Evolutionary conservation across 2,113 vertebrate species (phyloP), one percentile per base, ranked within the genome.

Genomic region (Proteles cristata): DNA sequence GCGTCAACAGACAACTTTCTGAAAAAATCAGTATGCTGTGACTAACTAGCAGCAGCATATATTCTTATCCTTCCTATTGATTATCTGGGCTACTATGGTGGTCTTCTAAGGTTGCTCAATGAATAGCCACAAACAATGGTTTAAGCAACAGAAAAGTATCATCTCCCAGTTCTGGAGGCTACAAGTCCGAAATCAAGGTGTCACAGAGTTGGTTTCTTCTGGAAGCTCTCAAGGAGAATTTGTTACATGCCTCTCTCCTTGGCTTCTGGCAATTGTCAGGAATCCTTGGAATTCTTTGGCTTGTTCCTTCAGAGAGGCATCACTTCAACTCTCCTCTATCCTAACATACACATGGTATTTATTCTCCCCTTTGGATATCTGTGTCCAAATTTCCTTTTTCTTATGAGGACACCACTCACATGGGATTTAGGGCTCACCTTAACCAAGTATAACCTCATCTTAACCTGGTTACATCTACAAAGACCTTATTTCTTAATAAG

Each of bases 401-500:
- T 55, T 69, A 31, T 53, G 71, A 90, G 26, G 1, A 48, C 48
- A 63, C 9, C 3, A 73, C 17, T 87, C 45, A 50, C 45, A 33
- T 45, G 23, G 19, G 15, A 68, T 31, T 63, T 68, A 83, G 28
- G 26, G 7, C 8, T 4, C 33, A 71, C 5, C 11, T 14, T 45
- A 50, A 90, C 23, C 25, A 53, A 88, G 39, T 28, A 79, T 61
- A 19, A 48, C 3, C 23, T 82, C 58, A 81, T 93, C 19, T 84
- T 65, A 88, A 81, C 4, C 73, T 95, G 55, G 50, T 93, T 76
- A 71, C 11, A 71, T 65, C 35, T 90, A 26, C 16, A 81, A 95
- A 45, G 26, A 76, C 9, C 16, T 80, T 93, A 69, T 86, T 96
- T 96, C 21, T 35, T 93, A 90, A 84, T 39, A 79, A 90, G 11